Base-by-base conservation (phyloP, 2,113 vertebrate genomes). In the Murina feae region DNA sequence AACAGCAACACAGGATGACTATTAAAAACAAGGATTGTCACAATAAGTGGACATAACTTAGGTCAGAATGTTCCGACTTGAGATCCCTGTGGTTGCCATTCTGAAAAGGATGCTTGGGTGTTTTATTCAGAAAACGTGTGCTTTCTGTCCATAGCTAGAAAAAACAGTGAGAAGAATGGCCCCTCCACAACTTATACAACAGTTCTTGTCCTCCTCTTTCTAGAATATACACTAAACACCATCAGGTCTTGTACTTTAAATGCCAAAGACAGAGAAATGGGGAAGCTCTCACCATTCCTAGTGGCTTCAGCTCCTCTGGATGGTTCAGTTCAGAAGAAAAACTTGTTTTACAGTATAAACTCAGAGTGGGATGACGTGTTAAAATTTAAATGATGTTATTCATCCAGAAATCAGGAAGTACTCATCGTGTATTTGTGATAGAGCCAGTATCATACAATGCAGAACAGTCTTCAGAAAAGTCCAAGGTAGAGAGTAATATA, bases 391-490 rank as follows among this genome's bases (percentile, higher is more conserved):
- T 35, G 9, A 8, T 94, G 23, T 51, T 84, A 80, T 23, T 39
- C 60, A 89, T 60, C 35, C 47, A 53, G 69, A 84, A 94, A 75
- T 65, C 51, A 90, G 39, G 5, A 93, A 75, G 23, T 83, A 75
- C 30, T 47, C 68, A 35, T 14, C 18, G 10, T 86, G 23, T 28
- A 1, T 68, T 65, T 74, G 53, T 1, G 5, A 90, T 10, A 72
- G 12, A 89, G 58, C 49, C 58, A 80, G 44, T 28, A 28, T 79
- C 32, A 69, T 39, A 9, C 25, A 4, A 87, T 60, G 49, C 17
- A 89, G 20, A 92, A 60, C 28, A 85, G 35, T 82, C 47, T 95
- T 79, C 49, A 86, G 53, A 78, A 94, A 35, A 86, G 23, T 68
- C 5, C 20, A 80, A 51, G 14, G 65, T 44, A 39, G 44, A 79